Evolutionary conservation across 2,888 invertebrate species (phyloP), one percentile per base, ranked within the genome.

Genomic region (Pyralis farinalis): DNA sequence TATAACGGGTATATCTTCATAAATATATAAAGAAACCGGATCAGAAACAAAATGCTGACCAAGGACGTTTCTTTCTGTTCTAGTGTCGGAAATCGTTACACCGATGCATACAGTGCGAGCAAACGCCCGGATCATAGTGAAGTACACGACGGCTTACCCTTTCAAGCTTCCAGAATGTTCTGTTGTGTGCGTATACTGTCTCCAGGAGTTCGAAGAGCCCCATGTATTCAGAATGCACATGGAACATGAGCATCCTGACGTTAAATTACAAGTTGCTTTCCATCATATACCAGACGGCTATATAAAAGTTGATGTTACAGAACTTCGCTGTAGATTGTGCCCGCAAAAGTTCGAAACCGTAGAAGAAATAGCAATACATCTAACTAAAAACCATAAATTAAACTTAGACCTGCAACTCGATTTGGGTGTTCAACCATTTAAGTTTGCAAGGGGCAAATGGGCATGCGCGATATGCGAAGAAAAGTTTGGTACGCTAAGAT

Each of bases 61-160:
- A 28, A 39, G 39, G 16, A 10, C 33, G 27, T 39, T 39, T 39
- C 39, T 35, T 39, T 35, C 69, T 69, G 68, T 71, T 69, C 55
- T 71, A 71, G 71, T 63, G 54, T 42, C 51, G 44, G 51, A 53
- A 32, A 34, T 31, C 34, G 32, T 39, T 35, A 7, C 7, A 48
- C 48, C 57, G 46, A 55, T 54, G 54, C 40, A 45, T 54, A 54
- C 53, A 54, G 55, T 54, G 43, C 59, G 62, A 47, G 51, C 51
- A 47, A 72, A 72, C 55, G 68, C 67, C 40, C 54, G 54, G 50
- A 44, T 63, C 29, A 49, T 73, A 47, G 51, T 71, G 44, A 48
- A 55, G 47, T 49, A 63, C 50, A 48, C 65, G 27, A 70, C 71
- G 40, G 70, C 64, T 36, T 70, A 65, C 56, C 73, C 71, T 40